Conservation (phyloP, 2,797 vertebrate genomes). For the Mormyrops attenuatus region DNA sequence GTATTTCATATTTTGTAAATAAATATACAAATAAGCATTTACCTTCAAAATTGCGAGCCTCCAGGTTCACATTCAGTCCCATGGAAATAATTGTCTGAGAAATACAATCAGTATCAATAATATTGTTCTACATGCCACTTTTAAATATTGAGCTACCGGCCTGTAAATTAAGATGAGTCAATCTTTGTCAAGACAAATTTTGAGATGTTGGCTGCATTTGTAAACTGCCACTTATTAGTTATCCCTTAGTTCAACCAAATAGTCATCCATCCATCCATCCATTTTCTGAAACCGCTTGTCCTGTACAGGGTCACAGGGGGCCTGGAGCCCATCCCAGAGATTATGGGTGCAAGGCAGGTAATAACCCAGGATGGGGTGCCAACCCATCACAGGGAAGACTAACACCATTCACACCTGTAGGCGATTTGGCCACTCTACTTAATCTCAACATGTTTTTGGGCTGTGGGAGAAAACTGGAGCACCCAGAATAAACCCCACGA, state of each 20-base stretch:
- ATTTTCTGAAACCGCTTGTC: not conserved
- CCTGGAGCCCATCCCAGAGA: not conserved
- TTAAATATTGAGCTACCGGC: not conserved
- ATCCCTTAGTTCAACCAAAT: not conserved
- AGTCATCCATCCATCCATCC: not conserved
- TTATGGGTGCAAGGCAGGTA: not conserved
- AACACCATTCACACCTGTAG: not conserved
- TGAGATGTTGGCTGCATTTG: not conserved
- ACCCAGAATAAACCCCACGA: not conserved
- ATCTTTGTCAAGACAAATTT: not conserved
- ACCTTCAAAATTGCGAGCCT: slow-evolving; percentile 86
- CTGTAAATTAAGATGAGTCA: not conserved
- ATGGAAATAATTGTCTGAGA: slow-evolving; percentile 54
- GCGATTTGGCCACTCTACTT: not conserved
- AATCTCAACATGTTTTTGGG: not conserved
- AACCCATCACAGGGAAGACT: not conserved
- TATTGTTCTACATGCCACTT: not conserved
- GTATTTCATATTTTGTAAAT: not conserved
- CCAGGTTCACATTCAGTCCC: slow-evolving; percentile 58
- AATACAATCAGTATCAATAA: not conserved
- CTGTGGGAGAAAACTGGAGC: not conserved
- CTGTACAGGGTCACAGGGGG: not conserved
- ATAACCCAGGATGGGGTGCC: not conserved
- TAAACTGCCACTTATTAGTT: not conserved
- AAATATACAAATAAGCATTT: slow-evolving; percentile 11